A percentile compares a stretch with the other conserved stretches of the same genome.
phyloP scores from a whole-genome alignment of 2,888 invertebrate genomes.

The Apotomis capreana region DNA sequence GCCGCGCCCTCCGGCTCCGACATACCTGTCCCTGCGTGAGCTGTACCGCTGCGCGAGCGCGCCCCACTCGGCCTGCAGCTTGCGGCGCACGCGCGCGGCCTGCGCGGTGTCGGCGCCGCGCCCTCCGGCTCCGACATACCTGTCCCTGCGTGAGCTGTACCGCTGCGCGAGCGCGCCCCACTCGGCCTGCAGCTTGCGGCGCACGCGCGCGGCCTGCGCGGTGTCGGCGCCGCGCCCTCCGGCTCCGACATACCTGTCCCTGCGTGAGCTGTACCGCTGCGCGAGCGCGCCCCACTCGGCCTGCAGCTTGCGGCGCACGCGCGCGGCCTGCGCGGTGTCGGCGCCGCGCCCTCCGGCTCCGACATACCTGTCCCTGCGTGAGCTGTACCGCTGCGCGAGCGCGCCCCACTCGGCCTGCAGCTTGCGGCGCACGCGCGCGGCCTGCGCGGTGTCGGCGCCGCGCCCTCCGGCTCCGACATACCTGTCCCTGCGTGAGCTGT shows the following conservation, averaged over 20 bases:
- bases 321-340: conserved; percentile 48
- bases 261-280: too few relatives aligned
- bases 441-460: conserved; percentile 79
- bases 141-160: too few relatives aligned
- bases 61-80: too few relatives aligned
- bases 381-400: conserved; percentile 77
- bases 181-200: too few relatives aligned
- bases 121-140: conserved; percentile 49
- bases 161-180: too few relatives aligned
- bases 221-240: conserved; percentile 52
- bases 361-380: conserved; percentile 74
- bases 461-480: background rate
- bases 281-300: too few relatives aligned
- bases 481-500: too few relatives aligned
- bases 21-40: conserved; percentile 33
- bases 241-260: conserved; percentile 46
- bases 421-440: conserved; percentile 80
- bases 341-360: conserved; percentile 57
- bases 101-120: conserved; percentile 49
- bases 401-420: conserved; percentile 84
- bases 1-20: conserved; percentile 52
- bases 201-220: too few relatives aligned
- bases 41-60: too few relatives aligned
- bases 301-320: conserved; percentile 43
- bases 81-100: too few relatives aligned